These are phyloP conservation scores for Ochotona curzoniae DNA, from an alignment of 2,113 vertebrate genomes.

Conservation along the genomic window DNA sequence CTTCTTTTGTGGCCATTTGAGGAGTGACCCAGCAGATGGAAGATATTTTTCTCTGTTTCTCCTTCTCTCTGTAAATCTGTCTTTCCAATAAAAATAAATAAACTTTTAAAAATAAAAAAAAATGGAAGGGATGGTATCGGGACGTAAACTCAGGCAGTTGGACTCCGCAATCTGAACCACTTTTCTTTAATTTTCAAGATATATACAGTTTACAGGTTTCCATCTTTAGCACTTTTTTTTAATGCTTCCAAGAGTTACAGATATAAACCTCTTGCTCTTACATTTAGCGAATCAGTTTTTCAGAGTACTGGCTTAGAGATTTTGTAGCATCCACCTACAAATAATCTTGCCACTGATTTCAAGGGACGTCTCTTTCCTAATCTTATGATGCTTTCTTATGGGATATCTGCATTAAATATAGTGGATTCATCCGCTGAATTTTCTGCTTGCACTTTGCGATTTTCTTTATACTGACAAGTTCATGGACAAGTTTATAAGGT, in stretches of 20 bases:
- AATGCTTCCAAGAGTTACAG: neutral
- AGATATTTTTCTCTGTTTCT: too few relatives aligned
- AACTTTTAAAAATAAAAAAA: too few relatives aligned
- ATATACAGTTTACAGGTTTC: neutral
- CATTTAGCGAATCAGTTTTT: neutral
- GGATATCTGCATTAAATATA: neutral
- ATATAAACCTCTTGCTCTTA: neutral
- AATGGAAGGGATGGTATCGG: neutral
- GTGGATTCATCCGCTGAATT: neutral
- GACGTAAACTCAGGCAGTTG: neutral
- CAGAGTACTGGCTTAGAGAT: neutral
- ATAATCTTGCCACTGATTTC: neutral
- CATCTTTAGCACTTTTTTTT: neutral
- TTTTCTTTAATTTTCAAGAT: conserved; percentile 23
- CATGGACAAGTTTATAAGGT: neutral
- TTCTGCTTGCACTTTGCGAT: neutral
- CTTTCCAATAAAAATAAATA: too few relatives aligned
- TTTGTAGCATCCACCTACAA: neutral
- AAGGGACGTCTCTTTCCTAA: neutral
- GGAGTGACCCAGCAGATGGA: too few relatives aligned
- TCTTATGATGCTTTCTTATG: neutral
- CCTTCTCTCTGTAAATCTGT: too few relatives aligned
- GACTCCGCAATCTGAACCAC: neutral
- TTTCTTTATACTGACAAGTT: neutral
- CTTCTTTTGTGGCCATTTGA: too few relatives aligned